phyloP scores from a whole-genome alignment of 2,113 vertebrate species.

The Boleophthalmus pectinirostris region DNA sequence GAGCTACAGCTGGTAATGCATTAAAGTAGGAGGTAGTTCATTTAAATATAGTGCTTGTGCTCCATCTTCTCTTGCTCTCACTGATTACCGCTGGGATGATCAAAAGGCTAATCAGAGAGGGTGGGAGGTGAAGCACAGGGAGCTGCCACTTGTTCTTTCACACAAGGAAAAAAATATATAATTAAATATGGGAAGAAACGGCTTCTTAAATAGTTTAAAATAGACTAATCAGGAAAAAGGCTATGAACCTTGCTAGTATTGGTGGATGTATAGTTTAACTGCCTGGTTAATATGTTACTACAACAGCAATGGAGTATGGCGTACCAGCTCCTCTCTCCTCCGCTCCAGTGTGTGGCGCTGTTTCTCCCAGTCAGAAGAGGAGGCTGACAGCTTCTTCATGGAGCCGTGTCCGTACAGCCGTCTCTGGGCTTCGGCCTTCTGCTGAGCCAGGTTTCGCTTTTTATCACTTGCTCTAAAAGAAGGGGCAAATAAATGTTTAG shows the following conservation, averaged over 20 bases:
- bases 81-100: conserved; percentile 64
- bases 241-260: background rate
- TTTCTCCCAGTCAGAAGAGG: conserved; percentile 93
- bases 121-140: conserved; percentile 38
- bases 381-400: conserved; percentile 85
- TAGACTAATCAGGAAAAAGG: background rate
- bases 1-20: conserved; percentile 35
- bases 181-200: conserved; percentile 32
- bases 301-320: conserved; percentile 10
- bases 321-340: conserved; percentile 92
- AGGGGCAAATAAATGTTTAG: background rate
- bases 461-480: conserved; percentile 92
- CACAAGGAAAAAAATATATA: conserved; percentile 45
- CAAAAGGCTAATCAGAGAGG: conserved; percentile 72
- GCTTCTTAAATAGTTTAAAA: background rate
- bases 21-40: conserved; percentile 44
- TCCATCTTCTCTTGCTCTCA: conserved; percentile 52
- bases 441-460: conserved; percentile 93
- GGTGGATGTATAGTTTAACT: background rate
- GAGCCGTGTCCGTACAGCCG: conserved; percentile 93
- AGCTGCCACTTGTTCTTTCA: conserved; percentile 41
- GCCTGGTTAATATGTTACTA: background rate
- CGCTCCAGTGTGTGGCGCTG: conserved; percentile 91
- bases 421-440: conserved; percentile 95
- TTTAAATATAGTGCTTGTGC: conserved; percentile 41